Percentiles rank a stretch among this genome's conserved stretches.
Conservation (phyloP, 2,797 vertebrate species). For the Hafferia zeledoni region DNA sequence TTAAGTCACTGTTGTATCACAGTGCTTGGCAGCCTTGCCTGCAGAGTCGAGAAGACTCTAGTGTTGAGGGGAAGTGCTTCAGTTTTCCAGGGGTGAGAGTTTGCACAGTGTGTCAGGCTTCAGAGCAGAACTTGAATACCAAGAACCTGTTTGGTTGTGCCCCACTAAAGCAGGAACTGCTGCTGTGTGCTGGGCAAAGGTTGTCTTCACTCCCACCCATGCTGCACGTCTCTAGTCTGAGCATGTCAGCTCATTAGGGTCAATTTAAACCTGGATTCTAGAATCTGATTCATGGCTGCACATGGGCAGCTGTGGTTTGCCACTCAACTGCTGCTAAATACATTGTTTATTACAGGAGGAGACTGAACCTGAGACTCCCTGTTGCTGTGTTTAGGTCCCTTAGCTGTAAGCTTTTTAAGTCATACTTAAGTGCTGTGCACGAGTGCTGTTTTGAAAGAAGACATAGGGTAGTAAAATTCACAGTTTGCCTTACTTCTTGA, state of each 20-base stretch:
- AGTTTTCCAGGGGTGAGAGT: background rate
- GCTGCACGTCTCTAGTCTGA: background rate
- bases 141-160: background rate
- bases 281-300: background rate
- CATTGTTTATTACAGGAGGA: fast-evolving
- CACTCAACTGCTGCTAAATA: background rate
- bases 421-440: background rate
- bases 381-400: background rate
- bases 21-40: background rate
- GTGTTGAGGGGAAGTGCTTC: background rate
- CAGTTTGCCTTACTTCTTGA: background rate
- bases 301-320: background rate
- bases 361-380: background rate
- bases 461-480: background rate
- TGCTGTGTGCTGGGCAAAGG: background rate
- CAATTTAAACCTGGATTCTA: background rate
- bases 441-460: background rate
- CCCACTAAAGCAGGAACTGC: background rate
- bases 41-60: background rate
- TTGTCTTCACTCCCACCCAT: fast-evolving
- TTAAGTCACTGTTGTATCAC: fast-evolving
- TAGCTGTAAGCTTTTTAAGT: background rate
- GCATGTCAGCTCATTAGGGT: background rate
- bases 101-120: fast-evolving
- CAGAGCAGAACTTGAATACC: background rate